These are phyloP conservation scores for Cactoblastis cactorum DNA, from an alignment of 2,888 invertebrate species.

Conservation along the genomic window DNA sequence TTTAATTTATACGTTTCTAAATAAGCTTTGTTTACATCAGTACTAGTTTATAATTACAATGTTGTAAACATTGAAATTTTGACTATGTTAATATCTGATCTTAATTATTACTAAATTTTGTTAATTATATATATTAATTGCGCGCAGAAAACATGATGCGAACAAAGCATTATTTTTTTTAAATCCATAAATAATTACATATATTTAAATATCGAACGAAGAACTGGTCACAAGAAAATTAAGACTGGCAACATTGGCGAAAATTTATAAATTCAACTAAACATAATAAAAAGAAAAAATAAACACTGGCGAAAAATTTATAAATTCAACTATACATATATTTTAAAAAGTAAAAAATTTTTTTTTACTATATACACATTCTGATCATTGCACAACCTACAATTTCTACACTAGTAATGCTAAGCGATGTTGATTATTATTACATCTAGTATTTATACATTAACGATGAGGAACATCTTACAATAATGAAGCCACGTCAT, in stretches of 20 bases:
- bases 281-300: not conserved
- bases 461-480: constrained; percentile 33
- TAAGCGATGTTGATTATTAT: constrained; percentile 25
- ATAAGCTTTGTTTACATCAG: not conserved
- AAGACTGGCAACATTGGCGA: constrained; percentile 28
- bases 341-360: constrained; percentile 15
- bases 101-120: too few species aligned
- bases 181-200: not conserved
- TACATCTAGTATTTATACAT: constrained; percentile 28
- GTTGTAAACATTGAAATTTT: too few species aligned
- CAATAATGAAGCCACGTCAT: not conserved
- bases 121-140: not conserved
- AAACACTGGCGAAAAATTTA: constrained; percentile 24
- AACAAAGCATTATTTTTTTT: not conserved
- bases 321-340: not conserved
- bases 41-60: too few species aligned
- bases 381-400: constrained; percentile 29
- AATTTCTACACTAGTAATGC: constrained; percentile 27
- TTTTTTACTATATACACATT: constrained; percentile 28
- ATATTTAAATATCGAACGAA: constrained; percentile 12
- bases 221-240: constrained; percentile 13
- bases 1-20: too few species aligned
- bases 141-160: not conserved
- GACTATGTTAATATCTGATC: too few species aligned
- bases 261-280: not conserved